These are phyloP conservation scores for Anseranas semipalmata DNA, from an alignment of 2,113 vertebrate genomes.

Conservation along the genomic window DNA sequence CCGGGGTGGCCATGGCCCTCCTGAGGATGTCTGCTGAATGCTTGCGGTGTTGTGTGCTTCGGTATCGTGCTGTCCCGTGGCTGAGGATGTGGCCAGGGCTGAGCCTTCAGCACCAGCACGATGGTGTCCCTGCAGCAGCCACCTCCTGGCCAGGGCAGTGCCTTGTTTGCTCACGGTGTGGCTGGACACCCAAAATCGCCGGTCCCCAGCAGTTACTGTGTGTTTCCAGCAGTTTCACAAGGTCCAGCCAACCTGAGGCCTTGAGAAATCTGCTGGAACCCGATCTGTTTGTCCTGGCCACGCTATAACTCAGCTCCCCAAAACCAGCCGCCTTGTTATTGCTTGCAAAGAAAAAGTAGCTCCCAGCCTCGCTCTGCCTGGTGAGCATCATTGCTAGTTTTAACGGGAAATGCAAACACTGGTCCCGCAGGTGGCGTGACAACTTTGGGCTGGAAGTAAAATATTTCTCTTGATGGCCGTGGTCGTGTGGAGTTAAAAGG, in stretches of 20 bases:
- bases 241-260: conserved; percentile 1
- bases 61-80: background rate
- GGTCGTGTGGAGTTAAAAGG: accelerated
- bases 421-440: background rate
- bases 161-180: background rate
- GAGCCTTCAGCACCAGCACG: background rate
- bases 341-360: conserved; percentile 34
- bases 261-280: conserved; percentile 46
- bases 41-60: background rate
- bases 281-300: conserved; percentile 58
- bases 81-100: background rate
- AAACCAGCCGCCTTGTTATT: background rate
- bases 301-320: background rate
- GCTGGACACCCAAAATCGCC: background rate
- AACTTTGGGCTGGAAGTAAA: background rate
- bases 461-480: background rate
- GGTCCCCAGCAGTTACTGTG: background rate
- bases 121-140: accelerated
- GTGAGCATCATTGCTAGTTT: conserved; percentile 38
- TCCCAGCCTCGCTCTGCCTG: background rate
- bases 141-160: background rate
- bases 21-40: background rate
- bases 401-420: conserved; percentile 17
- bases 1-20: background rate
- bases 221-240: conserved; percentile 23